Conservation (phyloP, 1,140 invertebrate species). For the Drosophila sulfurigaster region DNA sequence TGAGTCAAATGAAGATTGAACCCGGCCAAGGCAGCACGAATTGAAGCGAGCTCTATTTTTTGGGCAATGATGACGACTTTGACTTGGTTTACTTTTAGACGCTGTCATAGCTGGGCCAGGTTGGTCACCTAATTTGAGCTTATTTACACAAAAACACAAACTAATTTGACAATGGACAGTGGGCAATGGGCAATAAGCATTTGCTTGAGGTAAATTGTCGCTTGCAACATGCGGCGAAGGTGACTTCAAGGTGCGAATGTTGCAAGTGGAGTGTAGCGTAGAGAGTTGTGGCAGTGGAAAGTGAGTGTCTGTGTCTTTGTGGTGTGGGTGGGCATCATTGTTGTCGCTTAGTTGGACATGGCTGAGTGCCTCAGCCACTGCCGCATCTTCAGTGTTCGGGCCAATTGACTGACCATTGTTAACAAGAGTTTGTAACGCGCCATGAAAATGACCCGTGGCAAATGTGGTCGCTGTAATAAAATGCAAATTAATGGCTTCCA, state of each 20-base stretch:
- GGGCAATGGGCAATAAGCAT: slow-evolving; percentile 59
- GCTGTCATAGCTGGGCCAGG: slow-evolving; percentile 1
- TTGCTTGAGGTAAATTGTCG: slow-evolving; percentile 22
- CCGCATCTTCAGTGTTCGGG: slow-evolving; percentile 58
- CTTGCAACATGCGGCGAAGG: slow-evolving; percentile 60
- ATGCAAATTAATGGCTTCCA: slow-evolving; percentile 76
- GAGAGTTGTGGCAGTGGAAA: slow-evolving; percentile 2
- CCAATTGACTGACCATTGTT: slow-evolving; percentile 79
- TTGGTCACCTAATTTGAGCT: slow-evolving; percentile 72
- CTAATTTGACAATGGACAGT: slow-evolving; percentile 76
- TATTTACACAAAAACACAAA: slow-evolving; percentile 62
- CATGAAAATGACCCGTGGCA: slow-evolving; percentile 81
- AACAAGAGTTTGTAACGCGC: slow-evolving; percentile 67
- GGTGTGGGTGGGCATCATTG: slow-evolving; percentile 61
- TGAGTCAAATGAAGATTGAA: slow-evolving; percentile 23
- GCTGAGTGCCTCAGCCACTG: slow-evolving; percentile 57
- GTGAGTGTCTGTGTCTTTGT: slow-evolving; percentile 22
- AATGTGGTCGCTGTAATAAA: slow-evolving; percentile 75
- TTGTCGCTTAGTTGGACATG: slow-evolving; percentile 79
- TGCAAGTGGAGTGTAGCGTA: slow-evolving; percentile 49
- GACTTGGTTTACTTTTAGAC: slow-evolving; percentile 69
- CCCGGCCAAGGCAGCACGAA: slow-evolving; percentile 31
- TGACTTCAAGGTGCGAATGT: slow-evolving; percentile 62
- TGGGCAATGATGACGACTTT: slow-evolving; percentile 53
- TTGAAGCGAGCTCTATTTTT: slow-evolving; percentile 21